Evolutionary conservation across 1,140 invertebrate species (phyloP).

Genomic region (Dinothrombium tinctorium): DNA sequence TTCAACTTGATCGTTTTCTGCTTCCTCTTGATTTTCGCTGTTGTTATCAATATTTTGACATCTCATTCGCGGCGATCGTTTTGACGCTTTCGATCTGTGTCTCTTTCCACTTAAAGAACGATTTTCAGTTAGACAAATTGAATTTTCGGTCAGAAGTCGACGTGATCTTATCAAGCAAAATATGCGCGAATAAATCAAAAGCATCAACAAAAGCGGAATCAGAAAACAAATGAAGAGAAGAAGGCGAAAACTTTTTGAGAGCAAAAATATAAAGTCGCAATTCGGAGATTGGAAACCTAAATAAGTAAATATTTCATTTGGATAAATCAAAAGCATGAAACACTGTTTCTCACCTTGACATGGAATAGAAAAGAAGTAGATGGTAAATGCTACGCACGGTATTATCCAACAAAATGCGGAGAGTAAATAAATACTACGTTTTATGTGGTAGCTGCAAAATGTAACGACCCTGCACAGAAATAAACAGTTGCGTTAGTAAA

Average conservation of each 20-base stretch:
- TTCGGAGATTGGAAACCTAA: conserved; percentile 8
- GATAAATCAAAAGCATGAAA: neutral
- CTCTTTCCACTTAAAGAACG: too few relatives aligned
- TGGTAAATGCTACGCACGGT: conserved; percentile 1
- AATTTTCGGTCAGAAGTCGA: conserved; percentile 16
- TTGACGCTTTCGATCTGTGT: neutral
- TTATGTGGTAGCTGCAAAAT: too few relatives aligned
- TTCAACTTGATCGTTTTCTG: neutral
- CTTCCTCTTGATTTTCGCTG: neutral
- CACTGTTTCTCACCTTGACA: conserved; percentile 11
- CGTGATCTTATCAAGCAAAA: conserved; percentile 29
- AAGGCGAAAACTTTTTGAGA: conserved; percentile 5
- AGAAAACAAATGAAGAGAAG: conserved; percentile 18
- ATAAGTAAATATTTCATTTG: neutral
- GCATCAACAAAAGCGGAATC: conserved; percentile 28
- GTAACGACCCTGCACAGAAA: too few relatives aligned
- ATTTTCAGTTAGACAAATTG: neutral
- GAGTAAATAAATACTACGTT: too few relatives aligned
- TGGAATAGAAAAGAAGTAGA: conserved; percentile 7
- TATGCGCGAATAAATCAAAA: conserved; percentile 32
- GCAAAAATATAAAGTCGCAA: conserved; percentile 8
- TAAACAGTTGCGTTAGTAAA: too few relatives aligned
- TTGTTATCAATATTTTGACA: neutral
- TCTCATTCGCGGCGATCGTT: neutral
- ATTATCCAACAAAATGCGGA: conserved; percentile 10